phyloP scores from a whole-genome alignment of 1,140 invertebrate genomes.

The Eulimnadia texana region DNA sequence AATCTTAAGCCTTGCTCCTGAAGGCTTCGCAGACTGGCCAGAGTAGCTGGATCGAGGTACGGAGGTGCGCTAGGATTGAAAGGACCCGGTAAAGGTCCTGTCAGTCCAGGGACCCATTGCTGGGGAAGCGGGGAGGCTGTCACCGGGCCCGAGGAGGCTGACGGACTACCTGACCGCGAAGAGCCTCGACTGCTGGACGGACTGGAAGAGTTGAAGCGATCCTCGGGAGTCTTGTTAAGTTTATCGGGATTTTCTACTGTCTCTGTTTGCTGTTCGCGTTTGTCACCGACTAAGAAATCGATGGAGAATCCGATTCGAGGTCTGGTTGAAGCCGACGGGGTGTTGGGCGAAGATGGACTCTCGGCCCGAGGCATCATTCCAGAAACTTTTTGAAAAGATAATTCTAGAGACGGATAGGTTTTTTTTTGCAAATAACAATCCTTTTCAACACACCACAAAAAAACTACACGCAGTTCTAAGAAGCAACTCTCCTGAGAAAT shows the following conservation, averaged over 20 bases:
- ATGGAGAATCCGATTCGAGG: slow-evolving; percentile 15
- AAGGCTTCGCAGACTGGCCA: neutral
- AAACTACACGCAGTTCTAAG: too few species aligned
- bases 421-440: neutral
- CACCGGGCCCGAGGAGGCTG: neutral
- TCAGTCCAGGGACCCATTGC: neutral
- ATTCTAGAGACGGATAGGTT: neutral
- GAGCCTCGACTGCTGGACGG: neutral
- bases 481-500: too few species aligned
- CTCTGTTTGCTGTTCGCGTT: neutral
- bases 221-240: neutral
- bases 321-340: slow-evolving; percentile 4
- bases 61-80: neutral
- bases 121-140: neutral
- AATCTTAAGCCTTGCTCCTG: neutral
- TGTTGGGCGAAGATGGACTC: neutral
- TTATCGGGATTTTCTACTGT: neutral
- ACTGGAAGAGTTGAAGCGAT: neutral
- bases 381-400: neutral
- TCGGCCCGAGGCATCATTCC: slow-evolving; percentile 11
- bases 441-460: neutral
- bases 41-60: neutral
- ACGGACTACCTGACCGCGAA: neutral
- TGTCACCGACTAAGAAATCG: slow-evolving; percentile 13
- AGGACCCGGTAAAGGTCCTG: neutral